phyloP scores from a whole-genome alignment of 2,888 invertebrate genomes.

The Protodeltote pygarga region DNA sequence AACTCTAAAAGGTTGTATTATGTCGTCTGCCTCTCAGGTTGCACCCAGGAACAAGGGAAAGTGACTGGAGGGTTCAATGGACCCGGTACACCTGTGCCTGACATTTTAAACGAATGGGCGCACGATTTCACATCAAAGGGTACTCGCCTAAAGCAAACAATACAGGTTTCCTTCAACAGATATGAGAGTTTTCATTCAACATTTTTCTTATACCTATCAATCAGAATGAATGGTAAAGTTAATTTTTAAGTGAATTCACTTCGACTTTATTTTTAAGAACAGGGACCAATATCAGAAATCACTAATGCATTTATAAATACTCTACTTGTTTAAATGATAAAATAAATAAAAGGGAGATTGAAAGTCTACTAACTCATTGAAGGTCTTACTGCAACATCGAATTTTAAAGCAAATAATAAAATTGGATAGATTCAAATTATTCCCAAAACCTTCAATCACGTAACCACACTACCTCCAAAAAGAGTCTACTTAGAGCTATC shows the following conservation, averaged over 20 bases:
- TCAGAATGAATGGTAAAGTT: background rate
- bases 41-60: slow-evolving; percentile 62
- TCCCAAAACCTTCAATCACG: too few species aligned
- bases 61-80: slow-evolving; percentile 57
- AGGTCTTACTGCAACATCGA: too few species aligned
- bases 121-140: slow-evolving; percentile 44
- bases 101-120: slow-evolving; percentile 41
- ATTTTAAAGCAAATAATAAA: too few species aligned
- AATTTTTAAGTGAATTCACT: background rate
- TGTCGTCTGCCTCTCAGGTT: slow-evolving; percentile 56
- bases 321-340: too few species aligned
- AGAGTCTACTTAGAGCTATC: too few species aligned
- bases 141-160: slow-evolving; percentile 5
- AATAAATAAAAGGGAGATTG: too few species aligned
- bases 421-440: too few species aligned
- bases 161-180: slow-evolving; percentile 23
- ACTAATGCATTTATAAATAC: too few species aligned
- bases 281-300: too few species aligned
- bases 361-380: too few species aligned
- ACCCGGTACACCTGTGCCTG: slow-evolving; percentile 33
- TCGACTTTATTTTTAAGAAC: background rate
- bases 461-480: too few species aligned
- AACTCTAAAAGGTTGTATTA: slow-evolving; percentile 65
- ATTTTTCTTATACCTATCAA: slow-evolving; percentile 4
- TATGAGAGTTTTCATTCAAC: slow-evolving; percentile 12